These are phyloP conservation scores for Actinemys pallida DNA, from an alignment of 2,113 vertebrate genomes.

Conservation along the genomic window DNA sequence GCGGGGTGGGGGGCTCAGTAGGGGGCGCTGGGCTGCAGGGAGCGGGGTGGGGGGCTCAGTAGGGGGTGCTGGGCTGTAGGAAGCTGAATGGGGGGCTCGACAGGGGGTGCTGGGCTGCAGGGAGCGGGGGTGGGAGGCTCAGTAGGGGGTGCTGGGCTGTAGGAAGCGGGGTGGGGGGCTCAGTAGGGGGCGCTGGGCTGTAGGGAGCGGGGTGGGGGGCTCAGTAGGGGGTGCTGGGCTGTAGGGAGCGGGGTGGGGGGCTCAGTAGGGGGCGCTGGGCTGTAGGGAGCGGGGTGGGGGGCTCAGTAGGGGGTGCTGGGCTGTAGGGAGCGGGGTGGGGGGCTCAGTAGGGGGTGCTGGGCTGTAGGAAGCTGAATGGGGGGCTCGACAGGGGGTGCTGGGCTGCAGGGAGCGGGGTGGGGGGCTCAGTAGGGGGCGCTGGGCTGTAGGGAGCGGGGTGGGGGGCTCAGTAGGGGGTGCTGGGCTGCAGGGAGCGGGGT, in stretches of 20 bases:
- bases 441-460: not conserved
- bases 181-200: not conserved
- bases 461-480: not conserved
- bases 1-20: not conserved
- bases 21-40: not conserved
- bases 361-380: no score
- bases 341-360: no score
- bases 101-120: not conserved
- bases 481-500: not conserved
- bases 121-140: not conserved
- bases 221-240: not conserved
- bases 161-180: rapidly evolving
- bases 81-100: slow-evolving; percentile 18
- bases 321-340: no score
- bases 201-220: not conserved
- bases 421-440: not conserved
- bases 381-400: rapidly evolving
- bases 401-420: not conserved
- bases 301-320: not conserved
- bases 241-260: no score
- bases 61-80: not conserved
- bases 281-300: not conserved
- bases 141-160: not conserved
- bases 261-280: not conserved
- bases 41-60: not conserved